Evolutionary conservation across 2,113 vertebrate genomes (phyloP).

Genomic region (Cheirogaleus medius): DNA sequence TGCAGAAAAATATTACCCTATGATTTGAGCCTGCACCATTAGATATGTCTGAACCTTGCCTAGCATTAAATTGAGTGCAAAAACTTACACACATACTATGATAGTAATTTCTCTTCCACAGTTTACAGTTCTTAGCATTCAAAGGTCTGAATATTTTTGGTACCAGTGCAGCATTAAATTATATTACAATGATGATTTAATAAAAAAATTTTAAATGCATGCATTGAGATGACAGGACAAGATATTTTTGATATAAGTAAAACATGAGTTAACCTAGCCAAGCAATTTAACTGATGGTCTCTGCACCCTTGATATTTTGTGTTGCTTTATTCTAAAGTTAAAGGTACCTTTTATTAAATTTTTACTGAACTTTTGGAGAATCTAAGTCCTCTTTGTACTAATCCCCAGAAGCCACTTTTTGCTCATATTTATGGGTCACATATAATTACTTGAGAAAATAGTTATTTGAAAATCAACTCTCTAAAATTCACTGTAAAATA

Average conservation of each 20-base stretch:
- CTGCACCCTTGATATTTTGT: constrained; percentile 18
- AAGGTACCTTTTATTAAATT: background rate
- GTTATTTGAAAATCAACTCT: constrained; percentile 10
- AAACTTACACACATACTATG: background rate
- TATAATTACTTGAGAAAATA: constrained; percentile 31
- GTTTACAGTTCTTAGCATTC: constrained; percentile 27
- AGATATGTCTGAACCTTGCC: background rate
- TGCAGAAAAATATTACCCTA: background rate
- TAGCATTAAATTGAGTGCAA: constrained; percentile 35
- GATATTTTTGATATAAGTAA: constrained; percentile 14
- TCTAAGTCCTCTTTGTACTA: background rate
- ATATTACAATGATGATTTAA: constrained; percentile 25
- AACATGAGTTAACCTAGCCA: constrained; percentile 19
- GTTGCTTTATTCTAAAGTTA: background rate
- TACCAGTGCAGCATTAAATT: constrained; percentile 37
- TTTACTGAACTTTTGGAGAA: constrained; percentile 31
- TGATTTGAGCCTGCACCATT: background rate
- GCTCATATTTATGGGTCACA: constrained; percentile 44
- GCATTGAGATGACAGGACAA: background rate
- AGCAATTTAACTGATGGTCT: constrained; percentile 5
- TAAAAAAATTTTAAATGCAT: constrained; percentile 41
- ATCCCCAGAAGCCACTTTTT: background rate
- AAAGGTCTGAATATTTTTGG: constrained; percentile 20
- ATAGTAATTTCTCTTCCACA: constrained; percentile 33
- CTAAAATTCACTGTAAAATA: constrained; percentile 2